phyloP scores from a whole-genome alignment of 2,113 vertebrate genomes.

The Zosterops borbonicus region DNA sequence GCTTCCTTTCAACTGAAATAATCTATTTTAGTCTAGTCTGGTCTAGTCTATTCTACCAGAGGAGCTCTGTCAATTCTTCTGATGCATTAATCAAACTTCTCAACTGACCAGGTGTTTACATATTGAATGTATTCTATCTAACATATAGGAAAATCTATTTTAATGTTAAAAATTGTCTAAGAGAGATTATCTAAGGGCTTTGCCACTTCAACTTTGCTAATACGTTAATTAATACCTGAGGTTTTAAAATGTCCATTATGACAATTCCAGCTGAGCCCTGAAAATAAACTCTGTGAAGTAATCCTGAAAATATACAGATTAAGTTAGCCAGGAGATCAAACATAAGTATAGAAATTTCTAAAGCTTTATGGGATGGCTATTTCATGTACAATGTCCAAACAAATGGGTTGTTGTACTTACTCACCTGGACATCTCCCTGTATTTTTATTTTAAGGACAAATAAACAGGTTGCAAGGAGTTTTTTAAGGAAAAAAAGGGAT shows the following conservation, averaged over 20 bases:
- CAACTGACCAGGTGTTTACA: accelerated
- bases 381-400: neutral
- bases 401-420: neutral
- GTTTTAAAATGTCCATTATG: neutral
- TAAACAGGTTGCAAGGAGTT: neutral
- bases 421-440: neutral
- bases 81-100: neutral
- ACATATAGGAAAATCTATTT: neutral
- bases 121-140: neutral
- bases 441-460: neutral
- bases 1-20: neutral
- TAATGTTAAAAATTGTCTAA: neutral
- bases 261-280: neutral
- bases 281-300: neutral
- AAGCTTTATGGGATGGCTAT: neutral
- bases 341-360: neutral
- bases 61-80: neutral
- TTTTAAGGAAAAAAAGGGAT: neutral
- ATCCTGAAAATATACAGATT: neutral
- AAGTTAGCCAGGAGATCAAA: neutral
- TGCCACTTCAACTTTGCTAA: neutral
- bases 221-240: neutral
- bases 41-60: neutral
- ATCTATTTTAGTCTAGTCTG: neutral
- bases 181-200: neutral